Conservation (phyloP, 2,797 vertebrate genomes). For the Sebastolobus altivelis region DNA sequence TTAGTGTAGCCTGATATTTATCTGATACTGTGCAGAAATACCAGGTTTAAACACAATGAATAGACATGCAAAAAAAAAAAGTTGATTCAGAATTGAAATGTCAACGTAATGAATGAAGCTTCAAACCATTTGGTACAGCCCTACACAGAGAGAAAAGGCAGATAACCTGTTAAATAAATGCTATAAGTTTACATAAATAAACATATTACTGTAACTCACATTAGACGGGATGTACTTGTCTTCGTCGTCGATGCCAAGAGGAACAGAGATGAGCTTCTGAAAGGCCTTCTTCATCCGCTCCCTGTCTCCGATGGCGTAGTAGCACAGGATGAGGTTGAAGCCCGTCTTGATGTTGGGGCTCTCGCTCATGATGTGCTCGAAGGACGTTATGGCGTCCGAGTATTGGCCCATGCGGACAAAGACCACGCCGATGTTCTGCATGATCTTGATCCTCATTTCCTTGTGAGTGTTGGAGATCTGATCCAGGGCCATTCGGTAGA, state of each 20-base stretch:
- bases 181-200: neutral
- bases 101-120: neutral
- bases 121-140: neutral
- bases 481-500: constrained; percentile 98
- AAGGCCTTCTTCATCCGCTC: constrained; percentile 98
- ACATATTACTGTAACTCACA: constrained; percentile 81
- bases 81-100: neutral
- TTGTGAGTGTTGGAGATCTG: constrained; percentile 94
- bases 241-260: constrained; percentile 92
- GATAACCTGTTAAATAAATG: neutral
- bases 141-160: neutral
- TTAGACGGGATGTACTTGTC: constrained; percentile 92
- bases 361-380: constrained; percentile 95
- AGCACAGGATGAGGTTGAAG: constrained; percentile 95
- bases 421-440: constrained; percentile 96
- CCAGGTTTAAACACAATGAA: neutral
- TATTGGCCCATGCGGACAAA: constrained; percentile 96
- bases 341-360: constrained; percentile 93
- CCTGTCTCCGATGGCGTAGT: constrained; percentile 91
- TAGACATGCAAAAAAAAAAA: neutral
- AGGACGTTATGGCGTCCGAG: constrained; percentile 92
- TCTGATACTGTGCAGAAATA: neutral
- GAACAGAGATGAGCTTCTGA: constrained; percentile 93
- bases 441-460: constrained; percentile 97
- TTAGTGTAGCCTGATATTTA: too few relatives aligned